phyloP scores from a whole-genome alignment of 2,113 vertebrate species.

The Leptosomus discolor region DNA sequence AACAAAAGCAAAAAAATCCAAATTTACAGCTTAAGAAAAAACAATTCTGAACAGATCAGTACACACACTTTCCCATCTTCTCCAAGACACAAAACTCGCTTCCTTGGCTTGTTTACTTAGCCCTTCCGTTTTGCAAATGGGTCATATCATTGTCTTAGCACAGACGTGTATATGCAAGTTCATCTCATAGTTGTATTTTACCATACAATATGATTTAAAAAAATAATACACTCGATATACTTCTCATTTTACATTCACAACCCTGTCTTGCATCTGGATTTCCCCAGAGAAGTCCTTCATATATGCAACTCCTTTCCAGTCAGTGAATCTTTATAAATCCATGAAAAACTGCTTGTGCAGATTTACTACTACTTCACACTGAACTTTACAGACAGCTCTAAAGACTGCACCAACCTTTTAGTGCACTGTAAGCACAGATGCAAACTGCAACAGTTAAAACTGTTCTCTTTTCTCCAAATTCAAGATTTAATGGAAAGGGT shows the following conservation, averaged over 20 bases:
- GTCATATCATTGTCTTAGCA: not conserved
- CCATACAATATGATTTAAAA: not conserved
- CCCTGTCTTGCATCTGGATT: not conserved
- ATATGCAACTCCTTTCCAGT: not conserved
- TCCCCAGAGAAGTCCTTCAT: not conserved
- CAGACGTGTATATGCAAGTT: not conserved
- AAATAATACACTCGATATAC: not conserved
- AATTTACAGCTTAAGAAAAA: slow-evolving; percentile 41
- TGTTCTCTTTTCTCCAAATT: slow-evolving; percentile 1
- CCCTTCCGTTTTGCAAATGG: not conserved
- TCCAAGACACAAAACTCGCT: not conserved
- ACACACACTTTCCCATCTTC: not conserved
- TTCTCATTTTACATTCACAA: not conserved
- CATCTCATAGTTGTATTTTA: not conserved
- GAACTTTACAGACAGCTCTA: not conserved
- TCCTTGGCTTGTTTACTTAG: not conserved
- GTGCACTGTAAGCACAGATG: not conserved
- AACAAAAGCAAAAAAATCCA: slow-evolving; percentile 52
- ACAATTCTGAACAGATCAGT: slow-evolving; percentile 10
- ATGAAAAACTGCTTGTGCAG: not conserved
- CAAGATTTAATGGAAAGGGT: not conserved
- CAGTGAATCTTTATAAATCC: not conserved
- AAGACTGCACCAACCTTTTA: not conserved
- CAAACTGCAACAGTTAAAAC: not conserved
- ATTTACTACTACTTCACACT: not conserved